Evolutionary conservation across 2,113 vertebrate species (phyloP), one percentile per base, ranked within the genome.

Genomic region (Tautogolabrus adspersus): DNA sequence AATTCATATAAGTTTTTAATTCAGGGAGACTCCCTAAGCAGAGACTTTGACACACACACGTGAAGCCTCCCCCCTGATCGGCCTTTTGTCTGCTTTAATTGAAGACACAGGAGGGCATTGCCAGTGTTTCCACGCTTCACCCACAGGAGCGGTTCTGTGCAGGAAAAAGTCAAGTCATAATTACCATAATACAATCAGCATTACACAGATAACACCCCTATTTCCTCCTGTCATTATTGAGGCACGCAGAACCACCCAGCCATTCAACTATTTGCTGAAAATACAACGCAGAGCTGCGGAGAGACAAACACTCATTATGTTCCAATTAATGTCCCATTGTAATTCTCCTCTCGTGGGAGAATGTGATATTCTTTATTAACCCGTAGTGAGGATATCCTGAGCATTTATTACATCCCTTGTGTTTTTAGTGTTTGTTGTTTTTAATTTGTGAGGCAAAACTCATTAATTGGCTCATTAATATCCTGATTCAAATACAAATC

Each of bases 291-390:
- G 56, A 68, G 73, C 85, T 51, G 61, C 72, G 55, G 62, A 75
- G 77, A 89, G 79, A 85, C 86, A 90, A 88, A 89, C 70, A 77
- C 71, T 91, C 84, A 91, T 92, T 91, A 90, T 88, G 86, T 87
- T 89, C 81, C 83, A 89, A 92, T 90, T 93, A 88, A 91, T 78
- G 75, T 82, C 77, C 79, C 65, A 80, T 92, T 88, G 86, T 88
- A 88, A 89, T 84, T 88, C 72, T 64, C 76, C 52, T 74, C 88
- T 87, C 82, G 64, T 82, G 88, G 86, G 88, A 91, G 65, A 21
- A 58, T 59, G 68, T 75, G 81, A 89, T 83, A 79, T 77, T 87
- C 79, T 77, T 72, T 52, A 34, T 64, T 66, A 88, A 89, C 60
- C 77, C 51, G 0, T 21, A 55, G 62, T 47, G 74, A 81, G 66